Percentiles rank a stretch among this genome's conserved stretches.
Conservation (phyloP, 2,113 vertebrate species). For the Holacanthus passer region DNA sequence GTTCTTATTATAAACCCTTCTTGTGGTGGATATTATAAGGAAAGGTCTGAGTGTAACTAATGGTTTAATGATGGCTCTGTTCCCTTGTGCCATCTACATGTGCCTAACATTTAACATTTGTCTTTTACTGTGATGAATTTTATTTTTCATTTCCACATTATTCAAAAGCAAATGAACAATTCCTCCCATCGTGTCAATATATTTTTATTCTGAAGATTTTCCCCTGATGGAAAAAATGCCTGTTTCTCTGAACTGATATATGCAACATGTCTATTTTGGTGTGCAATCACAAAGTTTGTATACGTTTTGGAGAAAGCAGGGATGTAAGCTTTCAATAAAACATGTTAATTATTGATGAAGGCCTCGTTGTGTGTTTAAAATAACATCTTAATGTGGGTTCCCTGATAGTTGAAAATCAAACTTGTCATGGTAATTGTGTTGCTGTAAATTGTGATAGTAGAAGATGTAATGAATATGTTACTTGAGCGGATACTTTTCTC, state of each 20-base stretch:
- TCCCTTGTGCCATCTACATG: not conserved
- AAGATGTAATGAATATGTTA: not conserved
- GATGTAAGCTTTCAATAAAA: constrained; percentile 23
- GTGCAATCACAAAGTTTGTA: constrained; percentile 4
- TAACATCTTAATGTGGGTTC: not conserved
- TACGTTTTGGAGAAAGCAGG: not conserved
- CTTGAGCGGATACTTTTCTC: not conserved
- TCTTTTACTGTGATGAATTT: not conserved
- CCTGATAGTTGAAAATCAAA: not conserved
- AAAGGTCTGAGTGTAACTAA: not conserved
- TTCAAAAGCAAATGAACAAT: constrained; percentile 31
- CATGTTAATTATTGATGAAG: no score
- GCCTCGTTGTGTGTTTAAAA: not conserved
- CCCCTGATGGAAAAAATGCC: not conserved
- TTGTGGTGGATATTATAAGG: not conserved
- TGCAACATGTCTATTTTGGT: not conserved
- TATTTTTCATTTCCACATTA: not conserved
- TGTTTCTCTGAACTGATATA: not conserved
- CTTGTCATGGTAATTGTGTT: no score
- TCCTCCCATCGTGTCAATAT: not conserved
- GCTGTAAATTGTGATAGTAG: not conserved
- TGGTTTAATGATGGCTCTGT: not conserved
- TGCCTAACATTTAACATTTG: not conserved
- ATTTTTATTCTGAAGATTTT: not conserved
- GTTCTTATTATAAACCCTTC: not conserved